These are phyloP conservation scores for Engystomops pustulosus DNA, from an alignment of 2,113 vertebrate species.

Conservation along the genomic window DNA sequence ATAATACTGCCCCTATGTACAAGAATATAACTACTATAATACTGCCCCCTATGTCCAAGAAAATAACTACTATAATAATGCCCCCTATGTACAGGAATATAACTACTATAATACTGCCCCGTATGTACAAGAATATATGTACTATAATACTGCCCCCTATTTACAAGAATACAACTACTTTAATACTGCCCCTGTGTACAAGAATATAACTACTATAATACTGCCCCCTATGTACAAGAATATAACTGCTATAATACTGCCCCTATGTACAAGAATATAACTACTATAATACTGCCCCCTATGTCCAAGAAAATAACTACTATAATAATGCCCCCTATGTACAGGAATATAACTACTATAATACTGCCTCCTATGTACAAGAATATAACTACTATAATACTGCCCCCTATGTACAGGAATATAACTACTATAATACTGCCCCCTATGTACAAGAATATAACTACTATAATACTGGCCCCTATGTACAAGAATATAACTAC, in stretches of 20 bases:
- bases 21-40: too few species aligned
- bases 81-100: slow-evolving; percentile 3
- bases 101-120: not conserved
- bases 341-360: slow-evolving; percentile 13
- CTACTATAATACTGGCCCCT: not conserved
- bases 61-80: too few species aligned
- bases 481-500: not conserved
- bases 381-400: slow-evolving; percentile 16
- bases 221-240: not conserved
- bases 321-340: slow-evolving; percentile 2
- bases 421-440: not conserved
- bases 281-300: not conserved
- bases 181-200: not conserved
- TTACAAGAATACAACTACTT: not conserved
- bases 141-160: not conserved
- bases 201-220: slow-evolving; percentile 11
- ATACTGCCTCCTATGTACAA: not conserved
- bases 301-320: not conserved
- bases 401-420: not conserved
- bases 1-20: too few species aligned
- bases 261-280: not conserved
- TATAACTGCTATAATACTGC: slow-evolving; percentile 9
- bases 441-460: slow-evolving; percentile 5
- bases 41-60: too few species aligned
- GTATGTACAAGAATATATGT: slow-evolving; percentile 6